phyloP scores from a whole-genome alignment of 2,888 invertebrate species.

The Carpatolechia fugitivella region DNA sequence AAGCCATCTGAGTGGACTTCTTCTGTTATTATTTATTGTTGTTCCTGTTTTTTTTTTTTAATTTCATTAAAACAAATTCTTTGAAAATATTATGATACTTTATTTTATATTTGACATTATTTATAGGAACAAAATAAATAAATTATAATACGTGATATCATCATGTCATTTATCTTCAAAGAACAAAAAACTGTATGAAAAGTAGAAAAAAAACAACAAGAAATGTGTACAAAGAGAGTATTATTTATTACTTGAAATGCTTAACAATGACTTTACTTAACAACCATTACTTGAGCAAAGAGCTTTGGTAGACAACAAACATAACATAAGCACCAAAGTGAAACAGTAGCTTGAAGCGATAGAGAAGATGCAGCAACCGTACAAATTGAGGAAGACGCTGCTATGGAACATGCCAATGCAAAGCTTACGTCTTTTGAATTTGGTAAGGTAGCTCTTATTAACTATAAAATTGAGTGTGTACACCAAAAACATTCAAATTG shows the following conservation, averaged over 20 bases:
- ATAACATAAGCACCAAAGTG: conserved; percentile 30
- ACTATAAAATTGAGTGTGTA: conserved; percentile 7
- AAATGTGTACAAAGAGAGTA: conserved; percentile 25
- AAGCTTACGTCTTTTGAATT: conserved; percentile 20
- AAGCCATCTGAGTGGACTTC: no score
- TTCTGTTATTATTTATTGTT: no score
- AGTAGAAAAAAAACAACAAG: conserved; percentile 1
- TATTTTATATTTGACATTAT: no score
- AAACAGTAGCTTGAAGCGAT: conserved; percentile 55
- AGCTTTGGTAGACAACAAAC: conserved; percentile 59
- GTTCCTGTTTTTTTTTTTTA: no score
- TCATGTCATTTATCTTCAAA: no score
- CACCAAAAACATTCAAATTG: conserved; percentile 5
- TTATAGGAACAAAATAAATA: no score
- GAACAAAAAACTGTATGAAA: background rate
- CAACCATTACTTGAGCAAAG: conserved; percentile 50
- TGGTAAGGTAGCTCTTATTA: conserved; percentile 22
- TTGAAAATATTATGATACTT: no score
- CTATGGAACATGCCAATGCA: background rate
- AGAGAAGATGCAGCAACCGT: conserved; percentile 38
- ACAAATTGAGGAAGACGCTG: conserved; percentile 27
- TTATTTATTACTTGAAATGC: conserved; percentile 49
- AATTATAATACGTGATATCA: no score
- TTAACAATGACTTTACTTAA: conserved; percentile 39
- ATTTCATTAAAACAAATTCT: no score